Evolutionary conservation across 2,113 vertebrate species (phyloP).

Genomic region (Rhinolophus sinicus): DNA sequence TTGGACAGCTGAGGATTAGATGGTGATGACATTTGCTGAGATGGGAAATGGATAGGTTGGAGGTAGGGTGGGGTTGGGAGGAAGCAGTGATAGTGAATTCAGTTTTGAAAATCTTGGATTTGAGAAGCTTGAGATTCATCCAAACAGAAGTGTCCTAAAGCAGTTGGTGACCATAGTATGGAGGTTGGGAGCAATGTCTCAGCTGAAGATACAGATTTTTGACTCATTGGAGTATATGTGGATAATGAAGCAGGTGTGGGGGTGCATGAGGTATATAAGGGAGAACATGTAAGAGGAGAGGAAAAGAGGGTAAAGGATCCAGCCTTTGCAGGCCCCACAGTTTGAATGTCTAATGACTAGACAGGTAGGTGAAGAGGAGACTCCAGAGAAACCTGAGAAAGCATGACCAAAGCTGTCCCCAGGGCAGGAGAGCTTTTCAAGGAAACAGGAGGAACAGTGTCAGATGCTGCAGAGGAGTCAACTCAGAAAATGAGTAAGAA

Average conservation of each 20-base stretch:
- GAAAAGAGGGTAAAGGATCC: too few species aligned
- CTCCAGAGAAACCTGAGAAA: background rate
- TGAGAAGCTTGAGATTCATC: background rate
- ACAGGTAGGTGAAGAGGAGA: background rate
- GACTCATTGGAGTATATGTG: background rate
- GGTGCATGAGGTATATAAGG: background rate
- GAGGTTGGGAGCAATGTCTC: background rate
- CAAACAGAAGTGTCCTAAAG: background rate
- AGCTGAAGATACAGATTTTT: background rate
- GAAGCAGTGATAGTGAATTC: background rate
- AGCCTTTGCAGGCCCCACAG: background rate
- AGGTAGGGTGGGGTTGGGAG: background rate
- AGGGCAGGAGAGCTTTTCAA: background rate
- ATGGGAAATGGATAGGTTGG: background rate
- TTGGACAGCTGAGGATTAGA: background rate
- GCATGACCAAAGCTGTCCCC: background rate
- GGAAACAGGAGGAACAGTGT: background rate
- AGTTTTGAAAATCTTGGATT: background rate
- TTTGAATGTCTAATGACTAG: background rate
- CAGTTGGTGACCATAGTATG: background rate
- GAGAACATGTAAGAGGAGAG: background rate
- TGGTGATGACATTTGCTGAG: background rate
- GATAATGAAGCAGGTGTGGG: background rate
- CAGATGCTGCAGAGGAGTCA: background rate
- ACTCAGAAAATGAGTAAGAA: background rate